Percentiles rank a stretch among this genome's conserved stretches.
These are phyloP conservation scores for Xyrichtys novacula DNA, from an alignment of 2,797 vertebrate species.

Conservation along the genomic window DNA sequence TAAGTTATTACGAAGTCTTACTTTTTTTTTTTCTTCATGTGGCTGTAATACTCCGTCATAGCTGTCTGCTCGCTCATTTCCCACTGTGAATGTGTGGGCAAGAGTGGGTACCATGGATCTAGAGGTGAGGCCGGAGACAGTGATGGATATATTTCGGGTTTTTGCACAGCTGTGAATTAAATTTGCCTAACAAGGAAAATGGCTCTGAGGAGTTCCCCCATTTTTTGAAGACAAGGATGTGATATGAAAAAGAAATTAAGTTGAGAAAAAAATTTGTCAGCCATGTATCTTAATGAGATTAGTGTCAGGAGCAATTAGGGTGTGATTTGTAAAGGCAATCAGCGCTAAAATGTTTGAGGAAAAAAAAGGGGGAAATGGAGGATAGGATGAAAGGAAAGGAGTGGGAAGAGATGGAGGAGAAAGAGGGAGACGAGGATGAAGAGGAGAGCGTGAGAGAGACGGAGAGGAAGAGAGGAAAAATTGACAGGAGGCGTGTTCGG, in stretches of 20 bases:
- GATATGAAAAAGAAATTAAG: constrained; percentile 6
- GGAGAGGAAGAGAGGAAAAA: constrained; percentile 42
- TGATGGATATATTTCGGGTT: constrained; percentile 63
- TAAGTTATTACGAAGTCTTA: too few species aligned
- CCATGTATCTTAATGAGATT: constrained; percentile 57
- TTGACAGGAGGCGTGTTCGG: constrained; percentile 66
- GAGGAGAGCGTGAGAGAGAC: constrained; percentile 38
- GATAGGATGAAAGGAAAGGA: background rate
- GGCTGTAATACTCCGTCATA: too few species aligned
- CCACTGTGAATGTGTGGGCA: constrained; percentile 37
- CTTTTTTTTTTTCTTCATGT: too few species aligned
- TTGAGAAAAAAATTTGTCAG: constrained; percentile 39
- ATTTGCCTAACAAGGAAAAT: constrained; percentile 57
- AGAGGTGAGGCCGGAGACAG: constrained; percentile 51
- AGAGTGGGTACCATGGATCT: constrained; percentile 51
- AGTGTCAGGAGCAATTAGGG: constrained; percentile 55
- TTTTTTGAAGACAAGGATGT: constrained; percentile 38
- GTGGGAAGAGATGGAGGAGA: constrained; percentile 30
- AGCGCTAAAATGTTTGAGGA: constrained; percentile 25
- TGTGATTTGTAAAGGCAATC: constrained; percentile 38
- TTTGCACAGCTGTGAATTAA: constrained; percentile 51
- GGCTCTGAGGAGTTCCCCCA: constrained; percentile 50
- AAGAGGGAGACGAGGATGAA: constrained; percentile 16
- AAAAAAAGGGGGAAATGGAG: constrained; percentile 1
- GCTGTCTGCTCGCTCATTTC: too few species aligned